Conservation (phyloP, 2,113 vertebrate species). For the Nettapus auritus region DNA sequence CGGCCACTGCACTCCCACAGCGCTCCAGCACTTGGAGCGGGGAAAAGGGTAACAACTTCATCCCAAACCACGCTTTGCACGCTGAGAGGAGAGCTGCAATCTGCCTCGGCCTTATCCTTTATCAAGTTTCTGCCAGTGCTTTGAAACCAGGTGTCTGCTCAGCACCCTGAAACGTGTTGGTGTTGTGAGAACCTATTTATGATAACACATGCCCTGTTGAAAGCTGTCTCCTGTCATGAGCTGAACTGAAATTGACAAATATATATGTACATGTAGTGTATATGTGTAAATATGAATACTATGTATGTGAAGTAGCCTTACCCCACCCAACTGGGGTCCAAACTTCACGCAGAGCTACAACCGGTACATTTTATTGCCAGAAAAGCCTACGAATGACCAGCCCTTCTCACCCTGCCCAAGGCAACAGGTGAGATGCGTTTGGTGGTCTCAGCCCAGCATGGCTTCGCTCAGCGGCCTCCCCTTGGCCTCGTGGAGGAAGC, state of each 20-base stretch:
- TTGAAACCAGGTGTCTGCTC: not conserved
- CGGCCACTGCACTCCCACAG: accelerated
- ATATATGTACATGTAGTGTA: accelerated
- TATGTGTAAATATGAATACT: not conserved
- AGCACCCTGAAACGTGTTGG: not conserved
- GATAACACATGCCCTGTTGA: not conserved
- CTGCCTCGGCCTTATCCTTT: not conserved
- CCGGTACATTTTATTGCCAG: not conserved
- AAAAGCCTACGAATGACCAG: not conserved
- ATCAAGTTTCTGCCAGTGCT: not conserved
- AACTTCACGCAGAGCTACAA: not conserved
- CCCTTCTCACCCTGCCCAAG: not conserved
- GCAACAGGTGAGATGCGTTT: not conserved
- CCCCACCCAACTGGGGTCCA: not conserved
- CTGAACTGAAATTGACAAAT: not conserved
- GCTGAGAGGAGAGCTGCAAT: not conserved
- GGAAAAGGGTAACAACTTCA: not conserved
- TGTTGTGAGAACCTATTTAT: not conserved
- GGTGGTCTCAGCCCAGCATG: not conserved
- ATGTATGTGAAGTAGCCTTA: not conserved
- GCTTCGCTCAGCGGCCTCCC: no score
- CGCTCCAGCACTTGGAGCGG: accelerated
- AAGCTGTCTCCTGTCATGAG: not conserved
- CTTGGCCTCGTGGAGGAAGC: no score
- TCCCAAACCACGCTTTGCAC: accelerated